Evolutionary conservation across 1,140 invertebrate species (phyloP).

Genomic region (Brachionus koreanus): DNA sequence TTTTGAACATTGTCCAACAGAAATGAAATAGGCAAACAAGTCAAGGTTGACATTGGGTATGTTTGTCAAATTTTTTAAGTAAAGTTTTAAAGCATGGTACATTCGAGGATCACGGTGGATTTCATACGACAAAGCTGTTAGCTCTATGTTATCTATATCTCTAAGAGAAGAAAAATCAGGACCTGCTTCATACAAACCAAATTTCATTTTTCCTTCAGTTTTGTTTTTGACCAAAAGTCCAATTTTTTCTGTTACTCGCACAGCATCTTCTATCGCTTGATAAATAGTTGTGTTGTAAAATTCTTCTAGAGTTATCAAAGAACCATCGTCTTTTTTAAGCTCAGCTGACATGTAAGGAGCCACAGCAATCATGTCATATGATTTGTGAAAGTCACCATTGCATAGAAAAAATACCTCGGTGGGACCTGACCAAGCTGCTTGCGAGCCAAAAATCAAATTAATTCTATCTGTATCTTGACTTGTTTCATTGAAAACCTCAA

Average conservation of each 20-base stretch:
- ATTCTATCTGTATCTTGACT: background rate
- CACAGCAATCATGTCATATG: background rate
- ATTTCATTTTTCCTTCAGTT: background rate
- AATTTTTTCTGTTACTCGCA: background rate
- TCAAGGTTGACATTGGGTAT: background rate
- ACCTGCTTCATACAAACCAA: slow-evolving; percentile 15
- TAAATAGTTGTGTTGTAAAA: background rate
- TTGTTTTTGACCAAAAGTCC: background rate
- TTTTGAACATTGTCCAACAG: background rate
- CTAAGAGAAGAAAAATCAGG: background rate
- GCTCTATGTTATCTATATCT: background rate
- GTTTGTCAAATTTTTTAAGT: background rate
- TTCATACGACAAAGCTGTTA: background rate
- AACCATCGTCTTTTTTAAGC: background rate
- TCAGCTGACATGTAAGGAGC: background rate
- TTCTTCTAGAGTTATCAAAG: background rate
- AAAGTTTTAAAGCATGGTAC: background rate
- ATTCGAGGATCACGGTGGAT: slow-evolving; percentile 7
- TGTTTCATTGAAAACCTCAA: background rate
- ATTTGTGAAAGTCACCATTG: background rate
- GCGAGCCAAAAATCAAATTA: background rate
- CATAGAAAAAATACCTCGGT: background rate
- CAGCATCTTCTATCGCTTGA: background rate
- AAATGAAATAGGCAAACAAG: background rate
- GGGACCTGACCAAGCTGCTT: slow-evolving; percentile 9